These are phyloP conservation scores for Marisa cornuarietis DNA, from an alignment of 1,140 invertebrate genomes.

Conservation along the genomic window DNA sequence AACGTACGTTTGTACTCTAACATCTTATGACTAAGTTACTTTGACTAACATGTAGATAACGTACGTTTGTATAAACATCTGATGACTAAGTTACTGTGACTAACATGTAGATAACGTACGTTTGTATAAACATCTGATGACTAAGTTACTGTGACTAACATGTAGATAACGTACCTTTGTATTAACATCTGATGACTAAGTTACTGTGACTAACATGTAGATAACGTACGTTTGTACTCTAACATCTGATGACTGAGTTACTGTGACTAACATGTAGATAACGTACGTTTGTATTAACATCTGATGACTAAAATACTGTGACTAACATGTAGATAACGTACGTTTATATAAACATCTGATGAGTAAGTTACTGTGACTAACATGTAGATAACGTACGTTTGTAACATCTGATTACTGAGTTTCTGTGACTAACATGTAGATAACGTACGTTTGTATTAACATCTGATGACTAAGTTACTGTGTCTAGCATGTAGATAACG, in stretches of 20 bases:
- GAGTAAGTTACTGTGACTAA: too few relatives aligned
- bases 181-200: too few relatives aligned
- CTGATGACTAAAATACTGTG: too few relatives aligned
- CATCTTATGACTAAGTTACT: too few relatives aligned
- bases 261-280: constrained; percentile 15
- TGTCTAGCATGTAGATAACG: constrained; percentile 21
- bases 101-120: constrained; percentile 31
- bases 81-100: too few relatives aligned
- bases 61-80: constrained; percentile 14
- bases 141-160: too few relatives aligned
- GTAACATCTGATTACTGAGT: too few relatives aligned
- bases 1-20: constrained; percentile 23
- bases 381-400: constrained; percentile 31
- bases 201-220: not conserved
- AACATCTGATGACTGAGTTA: too few relatives aligned
- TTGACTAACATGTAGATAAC: constrained; percentile 15
- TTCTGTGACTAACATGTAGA: constrained; percentile 3
- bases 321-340: constrained; percentile 28
- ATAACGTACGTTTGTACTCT: constrained; percentile 29
- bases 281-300: constrained; percentile 20
- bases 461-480: too few relatives aligned
- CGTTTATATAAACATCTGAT: not conserved
- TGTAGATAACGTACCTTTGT: constrained; percentile 32
- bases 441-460: constrained; percentile 24
- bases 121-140: too few relatives aligned